phyloP scores from a whole-genome alignment of 1,140 invertebrate species.

The Telenomus remus region DNA sequence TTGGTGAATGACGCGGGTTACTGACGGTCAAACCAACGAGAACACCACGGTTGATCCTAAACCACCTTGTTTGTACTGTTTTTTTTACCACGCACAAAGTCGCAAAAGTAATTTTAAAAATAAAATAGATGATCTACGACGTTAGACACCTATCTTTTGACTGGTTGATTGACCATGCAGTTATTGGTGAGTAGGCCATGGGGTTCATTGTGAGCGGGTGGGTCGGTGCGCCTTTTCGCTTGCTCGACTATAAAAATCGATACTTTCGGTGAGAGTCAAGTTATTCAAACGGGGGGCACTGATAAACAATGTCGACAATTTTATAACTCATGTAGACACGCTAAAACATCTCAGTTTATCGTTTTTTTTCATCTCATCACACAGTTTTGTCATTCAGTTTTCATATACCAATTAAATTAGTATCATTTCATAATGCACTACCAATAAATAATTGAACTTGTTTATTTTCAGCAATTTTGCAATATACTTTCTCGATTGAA shows the following conservation, averaged over 20 bases:
- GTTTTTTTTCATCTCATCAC: no score
- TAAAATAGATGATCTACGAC: not conserved
- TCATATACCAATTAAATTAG: no score
- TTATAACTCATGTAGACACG: not conserved
- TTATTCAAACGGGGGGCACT: slow-evolving; percentile 5
- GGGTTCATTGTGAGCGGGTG: slow-evolving; percentile 67
- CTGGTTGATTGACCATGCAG: slow-evolving; percentile 47
- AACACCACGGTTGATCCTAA: slow-evolving; percentile 2
- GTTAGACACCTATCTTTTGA: slow-evolving; percentile 35
- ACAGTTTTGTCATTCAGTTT: no score
- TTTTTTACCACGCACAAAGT: no score
- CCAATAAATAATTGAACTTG: no score
- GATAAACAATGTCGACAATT: slow-evolving; percentile 1
- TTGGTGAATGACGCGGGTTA: slow-evolving; percentile 38
- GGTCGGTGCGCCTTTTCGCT: slow-evolving; percentile 72
- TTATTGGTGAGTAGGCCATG: slow-evolving; percentile 68
- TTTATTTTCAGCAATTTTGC: no score
- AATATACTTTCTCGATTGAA: no score
- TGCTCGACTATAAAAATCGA: slow-evolving; percentile 45
- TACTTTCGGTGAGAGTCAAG: slow-evolving; percentile 38
- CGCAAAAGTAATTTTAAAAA: no score
- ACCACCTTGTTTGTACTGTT: no score
- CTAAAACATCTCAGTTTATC: no score
- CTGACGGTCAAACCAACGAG: slow-evolving; percentile 32
- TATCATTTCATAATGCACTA: no score